Evolutionary conservation across 2,797 vertebrate species (phyloP).

Genomic region (Sebastes trivittatus): DNA sequence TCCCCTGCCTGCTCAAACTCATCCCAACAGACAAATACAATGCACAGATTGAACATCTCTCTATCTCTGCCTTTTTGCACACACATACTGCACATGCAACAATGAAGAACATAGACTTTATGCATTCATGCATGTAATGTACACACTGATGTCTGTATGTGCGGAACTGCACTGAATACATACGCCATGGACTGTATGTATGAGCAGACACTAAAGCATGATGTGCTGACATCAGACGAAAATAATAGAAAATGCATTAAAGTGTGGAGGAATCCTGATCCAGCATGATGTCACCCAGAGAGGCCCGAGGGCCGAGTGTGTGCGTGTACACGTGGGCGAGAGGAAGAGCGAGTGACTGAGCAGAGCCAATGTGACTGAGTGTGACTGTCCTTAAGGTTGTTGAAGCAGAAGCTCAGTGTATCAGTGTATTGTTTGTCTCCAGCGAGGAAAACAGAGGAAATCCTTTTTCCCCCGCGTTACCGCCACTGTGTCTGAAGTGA

Average conservation of each 20-base stretch:
- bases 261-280: constrained; percentile 65
- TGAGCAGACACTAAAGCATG: constrained; percentile 75
- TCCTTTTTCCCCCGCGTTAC: background rate
- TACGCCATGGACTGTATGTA: constrained; percentile 73
- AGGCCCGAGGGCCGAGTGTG: constrained; percentile 37
- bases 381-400: constrained; percentile 32
- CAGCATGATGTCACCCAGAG: constrained; percentile 68
- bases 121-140: constrained; percentile 76
- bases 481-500: constrained; percentile 24
- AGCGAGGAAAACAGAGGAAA: constrained; percentile 13
- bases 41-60: constrained; percentile 46
- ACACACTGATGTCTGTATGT: constrained; percentile 76
- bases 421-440: constrained; percentile 29
- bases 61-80: constrained; percentile 32
- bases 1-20: constrained; percentile 73
- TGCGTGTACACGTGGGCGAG: constrained; percentile 1
- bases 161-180: constrained; percentile 72
- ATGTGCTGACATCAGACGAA: constrained; percentile 71
- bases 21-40: constrained; percentile 66
- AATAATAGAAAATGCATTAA: constrained; percentile 66
- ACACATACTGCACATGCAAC: constrained; percentile 22
- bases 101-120: constrained; percentile 45
- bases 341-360: constrained; percentile 16
- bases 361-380: constrained; percentile 42
- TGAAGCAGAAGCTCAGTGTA: constrained; percentile 38